A percentile compares a stretch with the other conserved stretches of the same genome.
Evolutionary conservation across 2,797 vertebrate genomes (phyloP).

Genomic region (Crocidura indochinensis): DNA sequence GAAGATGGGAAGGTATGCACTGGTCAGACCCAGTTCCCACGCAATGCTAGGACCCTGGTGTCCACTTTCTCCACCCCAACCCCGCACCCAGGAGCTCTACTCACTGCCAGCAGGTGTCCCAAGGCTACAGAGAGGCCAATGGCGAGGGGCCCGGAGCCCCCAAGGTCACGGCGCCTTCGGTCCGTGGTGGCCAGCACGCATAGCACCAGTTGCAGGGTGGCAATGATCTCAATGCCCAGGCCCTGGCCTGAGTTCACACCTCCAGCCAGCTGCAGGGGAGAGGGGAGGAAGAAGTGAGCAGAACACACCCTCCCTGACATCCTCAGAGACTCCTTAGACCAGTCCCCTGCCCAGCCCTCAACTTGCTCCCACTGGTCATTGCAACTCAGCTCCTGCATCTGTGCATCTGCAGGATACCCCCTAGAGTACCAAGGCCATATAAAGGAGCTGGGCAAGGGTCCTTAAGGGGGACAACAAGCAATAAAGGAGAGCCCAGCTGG

Average conservation of each 20-base stretch:
- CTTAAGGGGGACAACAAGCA: no score
- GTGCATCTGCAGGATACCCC: neutral
- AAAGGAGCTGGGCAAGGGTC: no score
- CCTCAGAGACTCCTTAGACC: neutral
- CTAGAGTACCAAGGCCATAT: no score
- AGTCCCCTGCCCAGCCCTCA: no score
- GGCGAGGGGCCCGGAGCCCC: constrained; percentile 95
- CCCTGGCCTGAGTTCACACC: constrained; percentile 94
- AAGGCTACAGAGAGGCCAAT: constrained; percentile 97
- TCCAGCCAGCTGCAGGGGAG: constrained; percentile 84
- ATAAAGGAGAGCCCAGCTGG: no score
- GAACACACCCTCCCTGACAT: fast-evolving
- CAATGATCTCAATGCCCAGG: constrained; percentile 96
- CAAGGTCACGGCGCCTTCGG: constrained; percentile 95
- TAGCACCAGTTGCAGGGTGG: constrained; percentile 97
- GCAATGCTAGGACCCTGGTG: neutral
- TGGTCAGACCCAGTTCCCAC: neutral
- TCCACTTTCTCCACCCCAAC: neutral
- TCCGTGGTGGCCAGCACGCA: constrained; percentile 98
- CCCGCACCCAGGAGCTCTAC: constrained; percentile 70
- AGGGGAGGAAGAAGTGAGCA: neutral
- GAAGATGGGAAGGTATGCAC: neutral
- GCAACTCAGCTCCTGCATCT: neutral
- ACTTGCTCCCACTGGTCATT: neutral
- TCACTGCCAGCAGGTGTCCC: constrained; percentile 97